phyloP scores from a whole-genome alignment of 2,888 invertebrate genomes.

The Acronicta alni region DNA sequence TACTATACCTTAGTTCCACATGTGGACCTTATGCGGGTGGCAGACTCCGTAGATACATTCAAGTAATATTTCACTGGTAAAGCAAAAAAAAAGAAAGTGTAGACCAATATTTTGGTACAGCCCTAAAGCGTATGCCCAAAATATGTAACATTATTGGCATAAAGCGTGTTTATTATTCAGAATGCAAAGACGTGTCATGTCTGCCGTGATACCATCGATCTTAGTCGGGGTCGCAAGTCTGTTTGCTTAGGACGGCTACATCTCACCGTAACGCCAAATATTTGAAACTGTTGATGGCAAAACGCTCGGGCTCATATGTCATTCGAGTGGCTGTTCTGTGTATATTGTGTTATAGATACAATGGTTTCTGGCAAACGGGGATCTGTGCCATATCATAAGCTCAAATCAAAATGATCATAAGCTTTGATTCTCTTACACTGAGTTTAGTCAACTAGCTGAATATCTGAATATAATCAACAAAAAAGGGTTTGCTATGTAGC shows the following conservation, averaged over 20 bases:
- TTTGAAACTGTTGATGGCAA: constrained; percentile 81
- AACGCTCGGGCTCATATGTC: constrained; percentile 64
- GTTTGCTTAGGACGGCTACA: constrained; percentile 71
- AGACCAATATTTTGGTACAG: not conserved
- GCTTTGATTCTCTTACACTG: too few relatives aligned
- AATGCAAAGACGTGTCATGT: constrained; percentile 53
- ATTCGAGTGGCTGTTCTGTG: constrained; percentile 59
- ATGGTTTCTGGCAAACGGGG: constrained; percentile 22
- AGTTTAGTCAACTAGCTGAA: too few relatives aligned
- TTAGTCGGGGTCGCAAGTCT: constrained; percentile 51
- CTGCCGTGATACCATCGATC: constrained; percentile 56
- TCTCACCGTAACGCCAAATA: constrained; percentile 73
- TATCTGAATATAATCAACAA: too few relatives aligned
- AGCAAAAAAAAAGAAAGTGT: too few relatives aligned
- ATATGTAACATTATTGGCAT: constrained; percentile 21
- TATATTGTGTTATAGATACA: constrained; percentile 45
- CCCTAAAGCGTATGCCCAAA: not conserved
- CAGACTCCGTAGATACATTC: too few relatives aligned
- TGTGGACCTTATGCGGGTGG: too few relatives aligned
- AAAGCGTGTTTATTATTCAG: constrained; percentile 52
- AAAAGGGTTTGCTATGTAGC: too few relatives aligned
- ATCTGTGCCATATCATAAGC: constrained; percentile 9
- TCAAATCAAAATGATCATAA: too few relatives aligned
- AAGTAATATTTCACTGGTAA: too few relatives aligned
- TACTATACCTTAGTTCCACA: too few relatives aligned